Base-by-base conservation (phyloP, 1,140 invertebrate genomes). In the Riptortus pedestris region DNA sequence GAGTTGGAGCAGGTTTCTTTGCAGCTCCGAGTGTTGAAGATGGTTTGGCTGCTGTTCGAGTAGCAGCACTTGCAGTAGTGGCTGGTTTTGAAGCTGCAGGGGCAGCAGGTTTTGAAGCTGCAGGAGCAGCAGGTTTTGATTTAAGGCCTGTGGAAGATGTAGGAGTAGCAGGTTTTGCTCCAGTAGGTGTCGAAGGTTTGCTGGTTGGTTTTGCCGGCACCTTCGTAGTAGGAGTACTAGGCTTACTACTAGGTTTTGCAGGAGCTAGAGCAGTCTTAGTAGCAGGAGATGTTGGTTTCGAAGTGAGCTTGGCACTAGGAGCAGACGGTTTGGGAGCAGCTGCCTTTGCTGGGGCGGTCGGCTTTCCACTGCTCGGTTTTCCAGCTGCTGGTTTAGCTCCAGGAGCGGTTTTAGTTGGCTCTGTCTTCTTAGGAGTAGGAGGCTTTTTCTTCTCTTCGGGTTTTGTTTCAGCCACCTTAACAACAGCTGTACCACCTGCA, bases 401-500 rank as follows among this genome's bases (percentile, higher is more conserved):
- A 60, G 67, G 27, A 20, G 60, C 57, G 14, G 52, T 33, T 48
- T 52, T 62, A 14, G 52, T 28, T 24, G 60, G 28, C 12, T 45
- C 61, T 62, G 62, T 51, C 51, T 65, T 65, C 31, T 58, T 43
- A 24, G 62, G 27, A 27, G 63, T 22, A 26, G 62, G 43, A 38
- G 31, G 31, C 31, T 38, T 38, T 58, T 64, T 67, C 51, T 67
- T 67, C 31, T 58, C n/a, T 18, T 47, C 45, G 18, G 31, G 28
- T 63, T 67, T 47, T 60, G 26, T n/a, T 43, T 64, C 63, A 24
- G 31, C 62, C 27, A 48, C 33, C 26, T 47, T 59, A 63, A 62
- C 57, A 60, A 58, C 68, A 55, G 63, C 60, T 57, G 62, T 52
- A 29, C 63, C 63, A 14, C 58, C 60, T 22, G 65, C 63, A 5